phyloP scores from a whole-genome alignment of 2,888 invertebrate genomes.

The Lamproptera curius region DNA sequence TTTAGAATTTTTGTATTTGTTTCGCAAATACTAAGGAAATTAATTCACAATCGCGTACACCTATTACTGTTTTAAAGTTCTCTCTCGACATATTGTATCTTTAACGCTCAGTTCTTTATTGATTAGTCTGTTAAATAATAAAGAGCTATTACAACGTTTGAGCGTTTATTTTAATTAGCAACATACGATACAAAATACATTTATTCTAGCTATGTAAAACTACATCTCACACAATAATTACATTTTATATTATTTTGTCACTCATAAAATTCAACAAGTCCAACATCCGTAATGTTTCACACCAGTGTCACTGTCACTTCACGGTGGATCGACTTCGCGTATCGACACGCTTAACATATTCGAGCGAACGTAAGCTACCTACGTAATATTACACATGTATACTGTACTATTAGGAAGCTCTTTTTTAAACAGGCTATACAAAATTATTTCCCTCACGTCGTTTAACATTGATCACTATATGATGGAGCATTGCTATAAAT shows the following conservation, averaged over 20 bases:
- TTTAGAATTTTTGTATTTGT: slow-evolving; percentile 58
- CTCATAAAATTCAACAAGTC: slow-evolving; percentile 41
- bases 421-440: slow-evolving; percentile 28
- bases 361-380: slow-evolving; percentile 28
- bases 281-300: slow-evolving; percentile 28
- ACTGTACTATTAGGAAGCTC: slow-evolving; percentile 30
- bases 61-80: slow-evolving; percentile 38
- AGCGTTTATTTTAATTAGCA: slow-evolving; percentile 37
- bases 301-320: slow-evolving; percentile 28
- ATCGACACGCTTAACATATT: slow-evolving; percentile 25
- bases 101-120: slow-evolving; percentile 35
- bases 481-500: slow-evolving; percentile 10
- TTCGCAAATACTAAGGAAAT: slow-evolving; percentile 45
- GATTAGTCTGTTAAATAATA: slow-evolving; percentile 32
- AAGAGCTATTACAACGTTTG: slow-evolving; percentile 33
- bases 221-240: slow-evolving; percentile 46
- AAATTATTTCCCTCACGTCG: slow-evolving; percentile 25
- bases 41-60: slow-evolving; percentile 43
- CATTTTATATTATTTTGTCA: slow-evolving; percentile 33
- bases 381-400: slow-evolving; percentile 23
- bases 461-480: slow-evolving; percentile 14
- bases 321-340: neutral
- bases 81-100: slow-evolving; percentile 30
- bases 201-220: slow-evolving; percentile 42
- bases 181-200: slow-evolving; percentile 40